These are phyloP conservation scores for Thryonomys swinderianus DNA, from an alignment of 2,113 vertebrate species.

Conservation along the genomic window DNA sequence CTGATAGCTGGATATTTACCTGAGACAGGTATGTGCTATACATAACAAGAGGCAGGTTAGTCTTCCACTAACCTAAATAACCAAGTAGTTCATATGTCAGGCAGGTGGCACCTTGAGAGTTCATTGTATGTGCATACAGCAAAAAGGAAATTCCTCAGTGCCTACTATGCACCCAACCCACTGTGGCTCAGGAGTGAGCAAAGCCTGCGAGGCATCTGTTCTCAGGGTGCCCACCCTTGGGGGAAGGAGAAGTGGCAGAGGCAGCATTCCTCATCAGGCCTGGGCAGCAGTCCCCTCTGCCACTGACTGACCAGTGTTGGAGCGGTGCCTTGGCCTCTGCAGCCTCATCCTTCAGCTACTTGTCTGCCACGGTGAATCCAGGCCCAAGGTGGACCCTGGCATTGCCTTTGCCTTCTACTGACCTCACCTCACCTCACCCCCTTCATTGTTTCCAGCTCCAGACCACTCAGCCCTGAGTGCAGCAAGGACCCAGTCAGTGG, in stretches of 20 bases:
- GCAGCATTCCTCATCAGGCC: neutral
- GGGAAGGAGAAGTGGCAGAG: neutral
- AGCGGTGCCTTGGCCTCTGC: neutral
- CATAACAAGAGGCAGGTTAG: no score
- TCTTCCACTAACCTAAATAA: no score
- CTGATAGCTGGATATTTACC: no score
- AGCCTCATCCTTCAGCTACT: neutral
- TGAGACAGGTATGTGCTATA: no score
- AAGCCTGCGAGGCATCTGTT: neutral
- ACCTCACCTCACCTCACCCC: neutral
- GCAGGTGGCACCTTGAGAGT: no score
- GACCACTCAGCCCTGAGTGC: constrained; percentile 86
- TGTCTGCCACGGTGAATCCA: fast-evolving
- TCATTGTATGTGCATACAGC: neutral
- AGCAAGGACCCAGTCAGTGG: constrained; percentile 83
- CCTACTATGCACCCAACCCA: neutral
- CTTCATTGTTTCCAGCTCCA: constrained; percentile 76
- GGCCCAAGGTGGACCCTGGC: fast-evolving
- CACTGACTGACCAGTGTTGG: fast-evolving
- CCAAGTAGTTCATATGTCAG: no score
- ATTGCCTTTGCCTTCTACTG: neutral
- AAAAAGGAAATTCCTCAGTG: neutral
- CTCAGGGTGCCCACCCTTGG: neutral
- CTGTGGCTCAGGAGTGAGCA: neutral
- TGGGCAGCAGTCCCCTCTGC: neutral